Percentiles rank a stretch among this genome's conserved stretches.
Evolutionary conservation across 2,113 vertebrate genomes (phyloP).

Genomic region (Podocnemis expansa): DNA sequence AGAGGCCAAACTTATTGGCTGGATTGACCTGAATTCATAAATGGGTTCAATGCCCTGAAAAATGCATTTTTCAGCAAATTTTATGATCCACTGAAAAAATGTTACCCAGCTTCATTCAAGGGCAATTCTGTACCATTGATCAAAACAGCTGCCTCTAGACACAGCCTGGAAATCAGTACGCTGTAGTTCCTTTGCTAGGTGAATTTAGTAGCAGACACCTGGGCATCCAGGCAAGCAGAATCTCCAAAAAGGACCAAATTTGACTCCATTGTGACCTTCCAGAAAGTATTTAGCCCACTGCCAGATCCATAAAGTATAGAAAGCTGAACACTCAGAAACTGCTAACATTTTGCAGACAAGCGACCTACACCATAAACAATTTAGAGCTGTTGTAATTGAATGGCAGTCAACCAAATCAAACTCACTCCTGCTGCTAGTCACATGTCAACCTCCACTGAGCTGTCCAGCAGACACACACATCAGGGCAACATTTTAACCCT

Average conservation of each 20-base stretch:
- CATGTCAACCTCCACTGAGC: not conserved
- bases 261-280: fast-evolving
- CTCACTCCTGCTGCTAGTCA: not conserved
- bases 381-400: not conserved
- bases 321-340: not conserved
- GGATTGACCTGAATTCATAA: too few relatives aligned
- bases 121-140: too few relatives aligned
- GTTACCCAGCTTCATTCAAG: too few relatives aligned
- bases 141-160: too few relatives aligned
- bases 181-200: too few relatives aligned
- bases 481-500: not conserved
- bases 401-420: not conserved
- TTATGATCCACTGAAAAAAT: too few relatives aligned
- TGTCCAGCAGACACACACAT: not conserved
- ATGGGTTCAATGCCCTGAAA: too few relatives aligned
- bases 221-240: not conserved
- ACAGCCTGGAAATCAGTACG: too few relatives aligned
- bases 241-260: not conserved
- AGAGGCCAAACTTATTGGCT: too few relatives aligned
- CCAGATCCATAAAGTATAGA: not conserved
- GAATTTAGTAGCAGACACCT: too few relatives aligned
- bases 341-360: not conserved
- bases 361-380: not conserved
- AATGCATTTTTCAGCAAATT: too few relatives aligned
- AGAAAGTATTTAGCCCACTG: not conserved